Percentiles rank a stretch among this genome's conserved stretches.
Conservation (phyloP, 2,113 vertebrate genomes). For the Circaetus cinerascens region DNA sequence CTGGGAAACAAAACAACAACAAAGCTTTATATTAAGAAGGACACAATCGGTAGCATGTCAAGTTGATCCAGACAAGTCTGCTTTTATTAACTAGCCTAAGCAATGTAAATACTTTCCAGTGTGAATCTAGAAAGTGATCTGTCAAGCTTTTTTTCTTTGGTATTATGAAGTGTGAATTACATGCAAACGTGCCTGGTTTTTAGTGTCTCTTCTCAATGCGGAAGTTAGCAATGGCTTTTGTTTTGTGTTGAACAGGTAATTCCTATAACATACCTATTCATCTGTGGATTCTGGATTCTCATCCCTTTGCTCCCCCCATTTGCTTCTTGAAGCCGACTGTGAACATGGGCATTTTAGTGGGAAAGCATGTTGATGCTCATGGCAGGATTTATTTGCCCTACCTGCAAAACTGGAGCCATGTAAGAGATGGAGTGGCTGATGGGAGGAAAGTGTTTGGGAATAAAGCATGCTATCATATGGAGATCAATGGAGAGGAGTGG, state of each 20-base stretch:
- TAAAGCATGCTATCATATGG: neutral
- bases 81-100: neutral
- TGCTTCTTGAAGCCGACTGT: constrained; percentile 88
- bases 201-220: neutral
- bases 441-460: neutral
- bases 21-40: neutral
- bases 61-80: neutral
- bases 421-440: constrained; percentile 65
- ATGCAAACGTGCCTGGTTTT: neutral
- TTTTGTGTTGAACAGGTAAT: constrained; percentile 76
- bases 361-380: constrained; percentile 87
- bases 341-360: constrained; percentile 89
- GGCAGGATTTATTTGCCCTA: constrained; percentile 90
- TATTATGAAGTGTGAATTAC: neutral
- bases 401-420: constrained; percentile 92
- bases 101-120: neutral
- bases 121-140: neutral
- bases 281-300: constrained; percentile 94
- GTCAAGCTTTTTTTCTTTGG: neutral
- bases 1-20: neutral
- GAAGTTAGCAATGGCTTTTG: neutral
- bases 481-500: neutral
- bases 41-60: neutral
- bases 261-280: constrained; percentile 90
- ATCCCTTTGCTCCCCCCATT: constrained; percentile 94